Base-by-base conservation (phyloP, 2,888 invertebrate species). In the Leucania comma region DNA sequence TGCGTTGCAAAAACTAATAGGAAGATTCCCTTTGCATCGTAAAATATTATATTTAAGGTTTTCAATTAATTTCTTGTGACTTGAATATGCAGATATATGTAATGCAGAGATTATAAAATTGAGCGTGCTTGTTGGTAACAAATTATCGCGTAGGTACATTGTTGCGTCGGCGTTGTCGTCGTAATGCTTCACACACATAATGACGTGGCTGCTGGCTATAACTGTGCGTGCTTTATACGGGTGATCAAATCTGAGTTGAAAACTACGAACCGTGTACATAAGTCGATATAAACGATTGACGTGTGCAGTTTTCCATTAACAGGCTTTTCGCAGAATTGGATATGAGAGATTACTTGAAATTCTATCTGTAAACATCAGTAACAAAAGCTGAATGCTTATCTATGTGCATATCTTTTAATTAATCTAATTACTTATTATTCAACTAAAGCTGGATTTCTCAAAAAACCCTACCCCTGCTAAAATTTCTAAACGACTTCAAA, bases 101-200 rank as follows among this genome's bases (percentile, higher is more conserved):
- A 60, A 74, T 74, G 65, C 17, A 46, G 56, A 59, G 32, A 70
- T 61, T 82, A 73, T 80, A 50, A 64, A 80, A 83, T 68, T 54
- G 61, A 46, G 53, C 62, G 63, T 61, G 53, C 46, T 81, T 69
- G 70, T 26, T 63, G 64, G 78, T 70, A 71, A 22, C 57, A 53
- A 54, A 67, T 67, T 57, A 83, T 66, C 56, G 63, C 53, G 38
- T 72, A 57, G 50, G 50, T 78, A 42, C 32, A 57, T 46, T 35
- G 64, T 68, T 68, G 58, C 51, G 65, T 66, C 51, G 79, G 74
- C 64, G 77, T 57, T 42, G 26, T 35, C 61, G 38, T 26, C 48
- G 51, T 68, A 68, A 82, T 80, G 32, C 48, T 56, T 68, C 50
- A 29, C 51, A 60, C 6, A 42, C 32, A 54, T 63, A 67, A 67